A percentile compares a stretch with the other conserved stretches of the same genome.
Evolutionary conservation across 1,140 invertebrate genomes (phyloP).

Genomic region (Megalopta genalis): DNA sequence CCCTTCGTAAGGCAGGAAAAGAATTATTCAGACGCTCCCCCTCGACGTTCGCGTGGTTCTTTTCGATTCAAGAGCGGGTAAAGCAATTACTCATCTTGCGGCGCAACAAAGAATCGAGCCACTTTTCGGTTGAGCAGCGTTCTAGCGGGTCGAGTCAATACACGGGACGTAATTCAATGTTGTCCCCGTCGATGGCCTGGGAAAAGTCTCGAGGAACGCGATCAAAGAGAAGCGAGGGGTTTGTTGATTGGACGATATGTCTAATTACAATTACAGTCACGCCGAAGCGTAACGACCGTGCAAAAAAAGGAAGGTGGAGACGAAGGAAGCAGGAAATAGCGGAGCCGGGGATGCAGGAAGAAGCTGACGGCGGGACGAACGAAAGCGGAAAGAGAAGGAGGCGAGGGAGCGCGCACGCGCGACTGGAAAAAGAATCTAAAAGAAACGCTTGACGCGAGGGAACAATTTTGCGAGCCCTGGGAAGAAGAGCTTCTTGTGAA

Average conservation of each 20-base stretch:
- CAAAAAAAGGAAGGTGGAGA: background rate
- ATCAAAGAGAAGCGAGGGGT: slow-evolving; percentile 8
- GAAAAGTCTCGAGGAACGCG: background rate
- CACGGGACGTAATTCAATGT: background rate
- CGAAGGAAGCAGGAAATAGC: background rate
- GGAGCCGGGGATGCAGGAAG: background rate
- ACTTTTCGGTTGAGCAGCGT: background rate
- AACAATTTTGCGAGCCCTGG: slow-evolving; percentile 9
- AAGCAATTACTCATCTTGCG: slow-evolving; percentile 17
- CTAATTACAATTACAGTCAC: slow-evolving; percentile 42
- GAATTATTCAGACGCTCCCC: slow-evolving; percentile 20
- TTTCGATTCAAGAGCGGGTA: background rate
- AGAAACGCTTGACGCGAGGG: background rate
- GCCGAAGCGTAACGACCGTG: background rate
- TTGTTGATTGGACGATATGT: background rate
- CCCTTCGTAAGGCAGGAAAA: slow-evolving; percentile 4
- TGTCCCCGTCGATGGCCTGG: background rate
- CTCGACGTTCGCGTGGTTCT: background rate
- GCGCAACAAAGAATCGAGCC: background rate
- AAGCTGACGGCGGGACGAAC: background rate
- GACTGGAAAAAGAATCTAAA: slow-evolving; percentile 26
- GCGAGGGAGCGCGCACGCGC: background rate
- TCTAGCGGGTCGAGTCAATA: no score
- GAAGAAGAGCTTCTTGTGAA: slow-evolving; percentile 8
- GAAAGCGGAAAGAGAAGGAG: background rate